A percentile compares a stretch with the other conserved stretches of the same genome.
Evolutionary conservation across 2,113 vertebrate species (phyloP).

Genomic region (Amia ocellicauda): DNA sequence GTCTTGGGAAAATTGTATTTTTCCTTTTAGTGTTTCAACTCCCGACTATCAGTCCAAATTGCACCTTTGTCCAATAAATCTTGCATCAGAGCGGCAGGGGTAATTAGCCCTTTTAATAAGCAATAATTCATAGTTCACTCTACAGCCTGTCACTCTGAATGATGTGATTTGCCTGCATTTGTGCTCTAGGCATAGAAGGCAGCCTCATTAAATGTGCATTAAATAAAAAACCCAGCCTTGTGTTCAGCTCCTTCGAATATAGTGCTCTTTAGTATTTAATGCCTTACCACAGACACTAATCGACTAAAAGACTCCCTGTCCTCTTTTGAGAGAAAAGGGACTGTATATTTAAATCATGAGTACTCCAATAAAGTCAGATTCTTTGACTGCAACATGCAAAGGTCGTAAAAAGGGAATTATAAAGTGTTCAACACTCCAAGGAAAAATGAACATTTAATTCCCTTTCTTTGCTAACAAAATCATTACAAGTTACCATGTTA

Average conservation of each 20-base stretch:
- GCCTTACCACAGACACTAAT: constrained; percentile 34
- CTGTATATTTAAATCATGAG: constrained; percentile 10
- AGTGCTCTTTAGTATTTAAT: constrained; percentile 39
- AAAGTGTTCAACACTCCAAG: neutral
- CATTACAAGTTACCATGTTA: no score
- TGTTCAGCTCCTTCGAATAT: constrained; percentile 48
- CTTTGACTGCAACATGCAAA: neutral
- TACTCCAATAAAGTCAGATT: neutral
- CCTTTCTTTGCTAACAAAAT: no score
- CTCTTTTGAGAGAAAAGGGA: constrained; percentile 2
- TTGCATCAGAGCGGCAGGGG: constrained; percentile 49
- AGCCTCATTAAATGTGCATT: constrained; percentile 68
- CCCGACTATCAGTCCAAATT: constrained; percentile 37
- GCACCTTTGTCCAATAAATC: constrained; percentile 48
- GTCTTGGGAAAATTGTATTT: constrained; percentile 14
- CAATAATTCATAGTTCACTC: constrained; percentile 62
- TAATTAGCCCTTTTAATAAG: constrained; percentile 70
- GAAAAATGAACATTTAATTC: neutral
- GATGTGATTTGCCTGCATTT: constrained; percentile 57
- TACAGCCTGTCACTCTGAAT: constrained; percentile 52
- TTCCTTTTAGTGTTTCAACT: constrained; percentile 22
- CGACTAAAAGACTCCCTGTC: constrained; percentile 13
- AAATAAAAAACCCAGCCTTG: constrained; percentile 30
- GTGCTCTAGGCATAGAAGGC: constrained; percentile 55
- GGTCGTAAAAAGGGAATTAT: neutral